Base-by-base conservation (phyloP, 2,797 vertebrate species). In the Channallabes apus region DNA sequence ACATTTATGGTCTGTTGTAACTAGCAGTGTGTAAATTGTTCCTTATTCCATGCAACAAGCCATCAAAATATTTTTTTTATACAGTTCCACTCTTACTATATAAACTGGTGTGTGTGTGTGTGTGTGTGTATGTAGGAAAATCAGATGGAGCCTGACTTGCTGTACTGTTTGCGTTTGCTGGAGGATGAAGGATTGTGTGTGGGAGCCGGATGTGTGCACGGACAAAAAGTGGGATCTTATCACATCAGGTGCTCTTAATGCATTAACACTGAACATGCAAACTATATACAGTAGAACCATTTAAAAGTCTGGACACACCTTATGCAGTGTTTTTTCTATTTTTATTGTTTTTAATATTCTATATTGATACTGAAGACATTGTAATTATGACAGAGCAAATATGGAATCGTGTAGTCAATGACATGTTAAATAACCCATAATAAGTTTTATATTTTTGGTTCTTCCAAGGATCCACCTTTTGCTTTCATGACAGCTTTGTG, bases 151-250 rank as follows among this genome's bases (percentile, higher is more conserved):
- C 93, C 94, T 0, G 95, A 96, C 62, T 54, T 88, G 0, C 93
- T 94, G 87, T 96, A 96, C 91, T 95, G 94, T 67, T 20, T 85
- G 8, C 87, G 65, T 81, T 89, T 96, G 27, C 90, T 96, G 38
- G 95, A 96, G 84, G 94, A 96, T 3, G 86, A 84, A 0, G 95
- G 95, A 5, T 86, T 96, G 83, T 67, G 92, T 0, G 22, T 87
- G 41, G 32, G 75, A 59, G 90, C 94, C 3, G 96, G 96, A 6
- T 92, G 79, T 56, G 88, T 91, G 3, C 91, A 86, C 0, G 92
- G 92, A 62, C 94, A 94, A 85, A 90, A 78, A 65, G 88, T 92
- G 7, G 94, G 91, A 15, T 95, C 92, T 51, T 29, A 94, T 82
- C 94, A 96, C 89, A 85, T 95, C 90, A 94, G 95, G 95, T 95